Evolutionary conservation across 2,113 vertebrate genomes (phyloP).

Genomic region (Pangasianodon hypophthalmus): DNA sequence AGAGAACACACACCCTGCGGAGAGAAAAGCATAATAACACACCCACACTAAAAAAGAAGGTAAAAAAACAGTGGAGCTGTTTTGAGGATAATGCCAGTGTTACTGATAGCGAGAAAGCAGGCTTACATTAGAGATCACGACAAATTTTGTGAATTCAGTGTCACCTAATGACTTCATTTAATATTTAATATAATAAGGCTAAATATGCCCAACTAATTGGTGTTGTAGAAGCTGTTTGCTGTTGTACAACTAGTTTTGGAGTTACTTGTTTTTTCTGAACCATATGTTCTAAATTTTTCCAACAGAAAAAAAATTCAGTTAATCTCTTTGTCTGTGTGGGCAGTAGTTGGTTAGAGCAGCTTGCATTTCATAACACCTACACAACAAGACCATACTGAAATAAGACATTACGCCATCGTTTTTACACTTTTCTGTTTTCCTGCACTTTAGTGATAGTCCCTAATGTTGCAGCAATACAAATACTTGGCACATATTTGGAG

Average conservation of each 20-base stretch:
- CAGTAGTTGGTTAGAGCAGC: not conserved
- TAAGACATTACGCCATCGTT: not conserved
- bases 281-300: not conserved
- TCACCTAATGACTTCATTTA: not conserved
- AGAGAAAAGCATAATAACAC: constrained; percentile 8
- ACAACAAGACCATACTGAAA: not conserved
- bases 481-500: not conserved
- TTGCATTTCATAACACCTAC: not conserved
- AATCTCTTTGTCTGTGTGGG: not conserved
- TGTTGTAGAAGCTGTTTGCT: not conserved
- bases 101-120: not conserved
- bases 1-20: not conserved
- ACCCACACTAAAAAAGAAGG: not conserved
- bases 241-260: not conserved
- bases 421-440: not conserved
- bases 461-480: not conserved
- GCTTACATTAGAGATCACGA: not conserved
- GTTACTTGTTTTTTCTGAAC: not conserved
- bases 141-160: not conserved
- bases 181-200: not conserved
- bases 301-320: not conserved
- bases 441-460: not conserved
- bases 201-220: not conserved
- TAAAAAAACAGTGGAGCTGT: not conserved
- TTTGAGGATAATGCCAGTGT: not conserved